Conservation (phyloP, 2,113 vertebrate species). For the Bufo bufo region DNA sequence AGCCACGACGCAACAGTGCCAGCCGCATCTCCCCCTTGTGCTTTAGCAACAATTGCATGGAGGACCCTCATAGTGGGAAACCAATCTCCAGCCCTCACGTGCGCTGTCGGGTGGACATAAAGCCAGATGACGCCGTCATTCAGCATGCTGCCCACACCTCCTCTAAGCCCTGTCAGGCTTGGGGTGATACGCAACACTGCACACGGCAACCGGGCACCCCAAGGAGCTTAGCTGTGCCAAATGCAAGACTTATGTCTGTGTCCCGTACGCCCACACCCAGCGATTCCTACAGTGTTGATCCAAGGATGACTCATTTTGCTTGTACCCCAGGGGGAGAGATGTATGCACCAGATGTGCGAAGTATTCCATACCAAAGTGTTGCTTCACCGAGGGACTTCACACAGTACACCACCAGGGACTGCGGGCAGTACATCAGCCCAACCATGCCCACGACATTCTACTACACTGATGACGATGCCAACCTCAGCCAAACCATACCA, state of each 20-base stretch:
- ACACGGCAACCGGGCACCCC: conserved; percentile 72
- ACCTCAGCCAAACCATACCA: conserved; percentile 69
- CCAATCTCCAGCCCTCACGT: conserved; percentile 82
- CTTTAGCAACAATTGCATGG: conserved; percentile 82
- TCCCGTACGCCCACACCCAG: conserved; percentile 89
- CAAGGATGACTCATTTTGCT: conserved; percentile 74
- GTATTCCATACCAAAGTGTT: conserved; percentile 74
- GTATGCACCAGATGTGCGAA: conserved; percentile 72
- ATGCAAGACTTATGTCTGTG: conserved; percentile 71
- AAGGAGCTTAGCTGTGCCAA: conserved; percentile 80
- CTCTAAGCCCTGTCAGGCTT: conserved; percentile 64
- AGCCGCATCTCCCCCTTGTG: conserved; percentile 87
- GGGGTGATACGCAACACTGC: conserved; percentile 70
- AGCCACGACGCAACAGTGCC: conserved; percentile 83
- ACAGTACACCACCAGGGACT: conserved; percentile 78
- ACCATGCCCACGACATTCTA: conserved; percentile 87
- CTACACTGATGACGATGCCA: conserved; percentile 82
- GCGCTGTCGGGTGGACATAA: conserved; percentile 91
- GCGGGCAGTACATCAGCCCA: conserved; percentile 79
- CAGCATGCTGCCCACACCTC: conserved; percentile 77
- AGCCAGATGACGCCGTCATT: conserved; percentile 86
- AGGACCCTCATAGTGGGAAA: conserved; percentile 72
- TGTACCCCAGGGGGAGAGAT: conserved; percentile 74
- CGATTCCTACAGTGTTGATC: conserved; percentile 85
- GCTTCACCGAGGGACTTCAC: conserved; percentile 73